A percentile compares a stretch with the other conserved stretches of the same genome.
phyloP scores from a whole-genome alignment of 2,113 vertebrate genomes.

The Cyprinus carpio region DNA sequence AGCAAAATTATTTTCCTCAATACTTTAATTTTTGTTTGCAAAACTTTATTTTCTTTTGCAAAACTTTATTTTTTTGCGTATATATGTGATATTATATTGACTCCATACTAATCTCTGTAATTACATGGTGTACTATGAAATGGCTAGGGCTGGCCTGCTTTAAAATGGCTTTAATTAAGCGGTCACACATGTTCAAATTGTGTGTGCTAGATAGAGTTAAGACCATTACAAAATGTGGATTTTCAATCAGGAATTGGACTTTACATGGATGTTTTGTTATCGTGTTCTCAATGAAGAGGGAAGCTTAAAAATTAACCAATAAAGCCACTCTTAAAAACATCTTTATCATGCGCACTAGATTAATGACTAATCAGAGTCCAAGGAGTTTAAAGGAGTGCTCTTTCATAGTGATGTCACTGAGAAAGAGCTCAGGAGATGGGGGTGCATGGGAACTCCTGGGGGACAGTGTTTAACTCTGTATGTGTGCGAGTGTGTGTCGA shows the following conservation, averaged over 20 bases:
- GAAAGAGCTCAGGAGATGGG: conserved; percentile 58
- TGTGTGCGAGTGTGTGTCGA: conserved; percentile 63
- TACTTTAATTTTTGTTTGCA: too few relatives aligned
- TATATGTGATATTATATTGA: too few relatives aligned
- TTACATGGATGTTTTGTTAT: background rate
- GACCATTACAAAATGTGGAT: background rate
- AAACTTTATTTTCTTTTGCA: too few relatives aligned
- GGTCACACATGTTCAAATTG: background rate
- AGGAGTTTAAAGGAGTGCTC: conserved; percentile 44
- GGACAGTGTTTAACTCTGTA: conserved; percentile 73
- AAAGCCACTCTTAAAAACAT: conserved; percentile 3
- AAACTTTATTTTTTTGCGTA: too few relatives aligned
- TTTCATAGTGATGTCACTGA: conserved; percentile 65
- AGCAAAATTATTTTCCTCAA: too few relatives aligned
- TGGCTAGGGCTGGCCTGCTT: background rate
- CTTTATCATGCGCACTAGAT: conserved; percentile 26
- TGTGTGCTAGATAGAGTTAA: background rate
- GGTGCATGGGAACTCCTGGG: conserved; percentile 67
- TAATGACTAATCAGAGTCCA: conserved; percentile 30
- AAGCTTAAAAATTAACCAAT: background rate
- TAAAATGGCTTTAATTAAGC: conserved; percentile 5
- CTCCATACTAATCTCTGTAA: background rate
- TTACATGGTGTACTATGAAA: background rate
- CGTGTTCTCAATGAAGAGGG: background rate
- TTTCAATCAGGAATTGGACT: background rate